phyloP scores from a whole-genome alignment of 2,888 invertebrate genomes.

The Trichogramma evanescens region DNA sequence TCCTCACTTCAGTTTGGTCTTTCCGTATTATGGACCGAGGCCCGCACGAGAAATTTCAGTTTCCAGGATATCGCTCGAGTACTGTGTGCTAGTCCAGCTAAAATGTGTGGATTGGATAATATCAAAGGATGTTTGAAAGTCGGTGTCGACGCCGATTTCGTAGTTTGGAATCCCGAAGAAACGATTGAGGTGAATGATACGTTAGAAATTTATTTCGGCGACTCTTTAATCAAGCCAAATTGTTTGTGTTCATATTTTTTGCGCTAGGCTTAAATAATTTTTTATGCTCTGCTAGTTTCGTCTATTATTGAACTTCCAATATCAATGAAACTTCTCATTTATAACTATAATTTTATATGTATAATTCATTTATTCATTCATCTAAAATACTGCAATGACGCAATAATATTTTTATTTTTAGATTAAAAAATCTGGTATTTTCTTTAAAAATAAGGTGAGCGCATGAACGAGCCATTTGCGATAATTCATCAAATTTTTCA shows the following conservation, averaged over 20 bases:
- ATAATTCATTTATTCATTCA: neutral
- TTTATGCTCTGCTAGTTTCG: too few relatives aligned
- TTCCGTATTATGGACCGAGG: constrained; percentile 64
- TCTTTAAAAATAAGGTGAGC: constrained; percentile 63
- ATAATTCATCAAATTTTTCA: neutral
- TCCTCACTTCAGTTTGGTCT: constrained; percentile 68
- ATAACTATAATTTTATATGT: too few relatives aligned
- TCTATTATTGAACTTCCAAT: too few relatives aligned
- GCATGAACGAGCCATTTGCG: neutral
- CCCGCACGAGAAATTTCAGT: constrained; percentile 50
- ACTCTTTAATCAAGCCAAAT: neutral
- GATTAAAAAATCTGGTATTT: constrained; percentile 51
- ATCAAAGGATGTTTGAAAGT: constrained; percentile 57
- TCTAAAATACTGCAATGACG: too few relatives aligned
- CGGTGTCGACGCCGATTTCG: constrained; percentile 66
- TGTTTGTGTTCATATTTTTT: neutral
- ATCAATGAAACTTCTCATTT: neutral
- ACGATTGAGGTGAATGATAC: constrained; percentile 50
- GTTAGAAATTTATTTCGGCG: neutral
- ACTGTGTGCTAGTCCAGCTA: constrained; percentile 57
- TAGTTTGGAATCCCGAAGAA: constrained; percentile 63
- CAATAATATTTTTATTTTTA: constrained; percentile 21
- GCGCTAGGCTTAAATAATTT: neutral
- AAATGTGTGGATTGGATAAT: constrained; percentile 55
- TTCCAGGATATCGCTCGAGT: constrained; percentile 55